phyloP scores from a whole-genome alignment of 2,797 vertebrate species.

The Myiothlypis coronata region DNA sequence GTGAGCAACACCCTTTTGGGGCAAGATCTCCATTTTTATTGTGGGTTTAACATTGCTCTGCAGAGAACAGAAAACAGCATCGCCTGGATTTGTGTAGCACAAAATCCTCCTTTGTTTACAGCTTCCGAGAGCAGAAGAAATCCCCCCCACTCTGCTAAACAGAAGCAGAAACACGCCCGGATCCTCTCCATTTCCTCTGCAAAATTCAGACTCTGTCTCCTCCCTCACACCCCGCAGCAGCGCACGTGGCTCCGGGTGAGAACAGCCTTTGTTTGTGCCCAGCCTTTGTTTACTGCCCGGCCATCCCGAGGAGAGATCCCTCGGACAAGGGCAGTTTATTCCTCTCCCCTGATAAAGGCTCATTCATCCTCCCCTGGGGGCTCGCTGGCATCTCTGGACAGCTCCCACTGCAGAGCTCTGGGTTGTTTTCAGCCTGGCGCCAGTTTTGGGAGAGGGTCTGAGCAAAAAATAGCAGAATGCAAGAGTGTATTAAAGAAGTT shows the following conservation, averaged over 20 bases:
- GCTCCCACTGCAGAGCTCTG: fast-evolving
- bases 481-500: background rate
- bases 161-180: background rate
- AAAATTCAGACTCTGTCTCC: background rate
- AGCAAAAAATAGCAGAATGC: background rate
- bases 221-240: background rate
- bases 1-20: background rate
- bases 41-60: background rate
- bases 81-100: background rate
- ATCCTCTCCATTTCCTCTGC: background rate
- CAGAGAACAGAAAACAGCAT: background rate
- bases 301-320: background rate
- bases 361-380: background rate
- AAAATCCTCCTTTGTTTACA: background rate
- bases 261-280: constrained; percentile 35
- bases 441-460: background rate
- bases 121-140: background rate
- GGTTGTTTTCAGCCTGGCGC: fast-evolving
- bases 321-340: background rate
- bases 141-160: background rate
- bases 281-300: background rate
- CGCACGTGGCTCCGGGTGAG: background rate
- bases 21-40: background rate
- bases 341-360: background rate
- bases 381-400: background rate